Percentiles rank a stretch among this genome's conserved stretches.
These are phyloP conservation scores for Procambarus clarkii DNA, from an alignment of 1,140 invertebrate genomes.

Conservation along the genomic window DNA sequence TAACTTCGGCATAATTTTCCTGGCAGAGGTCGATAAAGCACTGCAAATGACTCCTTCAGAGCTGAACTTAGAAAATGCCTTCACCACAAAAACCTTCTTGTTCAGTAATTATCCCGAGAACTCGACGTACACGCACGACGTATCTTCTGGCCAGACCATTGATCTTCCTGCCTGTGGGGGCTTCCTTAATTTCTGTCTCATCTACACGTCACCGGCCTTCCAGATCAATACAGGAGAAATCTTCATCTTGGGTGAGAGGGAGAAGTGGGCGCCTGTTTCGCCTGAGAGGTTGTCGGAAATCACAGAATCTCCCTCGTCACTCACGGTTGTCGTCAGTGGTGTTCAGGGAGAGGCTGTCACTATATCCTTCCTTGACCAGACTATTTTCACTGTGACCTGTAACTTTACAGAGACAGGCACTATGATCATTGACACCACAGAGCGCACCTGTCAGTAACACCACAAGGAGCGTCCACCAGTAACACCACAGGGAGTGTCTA, in stretches of 20 bases:
- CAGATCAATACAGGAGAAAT: conserved; percentile 13
- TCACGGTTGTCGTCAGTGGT: background rate
- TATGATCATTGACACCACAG: conserved; percentile 1
- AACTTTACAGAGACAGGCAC: background rate
- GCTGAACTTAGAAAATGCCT: conserved; percentile 31
- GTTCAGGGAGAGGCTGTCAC: conserved; percentile 11
- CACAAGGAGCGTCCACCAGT: no score
- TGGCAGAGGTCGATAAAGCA: conserved; percentile 43
- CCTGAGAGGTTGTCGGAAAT: background rate
- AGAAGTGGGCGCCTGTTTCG: conserved; percentile 37
- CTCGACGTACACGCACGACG: background rate
- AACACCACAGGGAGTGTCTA: no score
- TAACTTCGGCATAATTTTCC: conserved; percentile 58
- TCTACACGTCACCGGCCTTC: conserved; percentile 45
- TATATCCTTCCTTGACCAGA: background rate
- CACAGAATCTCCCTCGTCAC: no score
- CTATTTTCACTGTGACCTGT: conserved; percentile 17
- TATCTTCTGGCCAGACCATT: background rate
- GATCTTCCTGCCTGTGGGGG: conserved; percentile 23
- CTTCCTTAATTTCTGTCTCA: conserved; percentile 44
- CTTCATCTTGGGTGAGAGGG: conserved; percentile 47
- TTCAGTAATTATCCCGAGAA: conserved; percentile 51
- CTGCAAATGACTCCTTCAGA: conserved; percentile 1
- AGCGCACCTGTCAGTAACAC: background rate
- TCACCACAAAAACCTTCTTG: conserved; percentile 5